Percentiles rank a stretch among this genome's conserved stretches.
Conservation (phyloP, 1,140 invertebrate species). For the Pogonognathellus flavescens region DNA sequence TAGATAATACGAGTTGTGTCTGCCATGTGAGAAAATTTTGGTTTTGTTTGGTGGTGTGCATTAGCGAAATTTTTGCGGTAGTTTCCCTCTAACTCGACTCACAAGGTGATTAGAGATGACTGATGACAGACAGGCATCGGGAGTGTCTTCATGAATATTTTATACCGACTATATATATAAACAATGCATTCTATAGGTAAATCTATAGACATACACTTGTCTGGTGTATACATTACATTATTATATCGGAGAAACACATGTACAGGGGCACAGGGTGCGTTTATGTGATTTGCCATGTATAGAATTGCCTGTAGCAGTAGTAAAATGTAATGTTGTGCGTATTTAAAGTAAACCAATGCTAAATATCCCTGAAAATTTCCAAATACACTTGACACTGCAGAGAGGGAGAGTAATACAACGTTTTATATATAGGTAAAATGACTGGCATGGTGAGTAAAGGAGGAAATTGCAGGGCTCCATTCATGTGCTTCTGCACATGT, state of each 20-base stretch:
- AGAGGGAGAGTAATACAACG: not conserved
- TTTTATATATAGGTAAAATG: not conserved
- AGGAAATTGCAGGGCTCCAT: slow-evolving; percentile 17
- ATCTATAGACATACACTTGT: not conserved
- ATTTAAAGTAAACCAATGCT: not conserved
- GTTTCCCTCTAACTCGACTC: not conserved
- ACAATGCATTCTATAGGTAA: not conserved
- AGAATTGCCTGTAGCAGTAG: too few species aligned
- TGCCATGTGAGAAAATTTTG: slow-evolving; percentile 24
- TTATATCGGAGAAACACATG: too few species aligned
- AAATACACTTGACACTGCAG: not conserved
- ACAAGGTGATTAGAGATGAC: slow-evolving; percentile 43
- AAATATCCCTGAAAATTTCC: slow-evolving; percentile 1
- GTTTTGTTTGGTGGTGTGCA: slow-evolving; percentile 37
- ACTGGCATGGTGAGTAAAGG: too few species aligned
- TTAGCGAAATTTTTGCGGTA: slow-evolving; percentile 26
- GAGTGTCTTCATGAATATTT: slow-evolving; percentile 37
- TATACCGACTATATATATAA: not conserved
- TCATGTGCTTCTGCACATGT: slow-evolving; percentile 32
- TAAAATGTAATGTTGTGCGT: not conserved
- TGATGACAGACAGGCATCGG: slow-evolving; percentile 27
- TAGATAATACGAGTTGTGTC: not conserved
- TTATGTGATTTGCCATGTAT: too few species aligned
- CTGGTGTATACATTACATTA: not conserved
- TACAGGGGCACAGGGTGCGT: too few species aligned